phyloP scores from a whole-genome alignment of 2,888 invertebrate species.

The Actias luna region DNA sequence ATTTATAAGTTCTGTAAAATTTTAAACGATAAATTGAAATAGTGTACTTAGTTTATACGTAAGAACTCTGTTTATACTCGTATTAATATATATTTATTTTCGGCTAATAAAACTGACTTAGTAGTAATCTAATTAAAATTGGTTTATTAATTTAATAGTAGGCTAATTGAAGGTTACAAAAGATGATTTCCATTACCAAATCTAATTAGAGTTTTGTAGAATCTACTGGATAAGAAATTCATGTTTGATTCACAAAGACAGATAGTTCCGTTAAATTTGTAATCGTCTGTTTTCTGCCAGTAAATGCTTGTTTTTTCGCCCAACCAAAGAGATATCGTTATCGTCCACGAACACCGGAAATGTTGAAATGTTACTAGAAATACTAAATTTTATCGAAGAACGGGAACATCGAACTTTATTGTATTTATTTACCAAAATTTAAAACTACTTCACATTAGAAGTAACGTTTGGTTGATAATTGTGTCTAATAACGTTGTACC shows the following conservation, averaged over 20 bases:
- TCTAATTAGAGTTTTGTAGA: background rate
- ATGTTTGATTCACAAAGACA: conserved; percentile 10
- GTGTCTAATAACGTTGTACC: no score
- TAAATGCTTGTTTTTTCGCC: conserved; percentile 7
- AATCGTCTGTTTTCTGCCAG: conserved; percentile 8
- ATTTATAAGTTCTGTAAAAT: no score
- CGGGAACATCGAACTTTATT: conserved; percentile 12
- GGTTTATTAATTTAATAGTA: no score
- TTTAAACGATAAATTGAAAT: no score
- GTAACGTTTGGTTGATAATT: no score
- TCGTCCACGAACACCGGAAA: conserved; percentile 16
- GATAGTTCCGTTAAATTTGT: background rate
- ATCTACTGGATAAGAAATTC: conserved; percentile 3
- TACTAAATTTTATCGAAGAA: conserved; percentile 13
- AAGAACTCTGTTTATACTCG: no score
- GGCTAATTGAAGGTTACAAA: no score
- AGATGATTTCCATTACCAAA: background rate
- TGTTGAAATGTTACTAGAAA: conserved; percentile 17
- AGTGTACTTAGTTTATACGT: no score
- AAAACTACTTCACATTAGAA: background rate
- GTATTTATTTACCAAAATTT: conserved; percentile 6
- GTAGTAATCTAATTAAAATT: no score
- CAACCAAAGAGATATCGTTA: conserved; percentile 10
- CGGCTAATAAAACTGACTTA: no score
- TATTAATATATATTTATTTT: no score